A percentile compares a stretch with the other conserved stretches of the same genome.
Evolutionary conservation across 2,113 vertebrate species (phyloP).

Genomic region (Lophochroa leadbeateri): DNA sequence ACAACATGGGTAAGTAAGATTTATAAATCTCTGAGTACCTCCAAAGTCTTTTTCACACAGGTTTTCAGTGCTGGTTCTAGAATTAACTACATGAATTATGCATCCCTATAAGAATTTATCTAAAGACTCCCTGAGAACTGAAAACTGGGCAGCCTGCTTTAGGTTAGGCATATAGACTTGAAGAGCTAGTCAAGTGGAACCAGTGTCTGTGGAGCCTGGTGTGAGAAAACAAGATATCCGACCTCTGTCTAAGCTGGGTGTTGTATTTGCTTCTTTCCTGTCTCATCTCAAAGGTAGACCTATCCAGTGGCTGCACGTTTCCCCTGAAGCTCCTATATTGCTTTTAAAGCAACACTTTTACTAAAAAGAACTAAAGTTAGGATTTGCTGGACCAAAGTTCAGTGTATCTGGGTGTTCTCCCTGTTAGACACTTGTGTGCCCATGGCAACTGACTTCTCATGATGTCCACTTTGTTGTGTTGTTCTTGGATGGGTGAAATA

Average conservation of each 20-base stretch:
- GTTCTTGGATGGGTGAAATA: conserved; percentile 63
- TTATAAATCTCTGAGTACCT: background rate
- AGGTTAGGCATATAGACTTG: background rate
- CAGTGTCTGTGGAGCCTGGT: background rate
- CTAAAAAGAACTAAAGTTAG: background rate
- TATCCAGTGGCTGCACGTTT: background rate
- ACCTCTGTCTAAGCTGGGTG: background rate
- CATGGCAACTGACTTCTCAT: conserved; percentile 49
- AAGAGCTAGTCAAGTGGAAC: background rate
- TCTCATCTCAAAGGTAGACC: background rate
- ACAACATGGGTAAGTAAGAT: background rate
- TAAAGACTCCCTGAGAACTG: background rate
- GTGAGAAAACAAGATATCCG: background rate
- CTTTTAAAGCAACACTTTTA: background rate
- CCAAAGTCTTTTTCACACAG: background rate
- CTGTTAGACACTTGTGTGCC: background rate
- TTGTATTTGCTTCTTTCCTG: background rate
- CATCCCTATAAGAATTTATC: background rate
- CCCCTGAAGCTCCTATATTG: background rate
- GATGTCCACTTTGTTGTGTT: conserved; percentile 67
- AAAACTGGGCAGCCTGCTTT: background rate
- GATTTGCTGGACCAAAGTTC: background rate
- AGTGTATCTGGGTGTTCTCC: conserved; percentile 13
- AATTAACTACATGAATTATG: background rate
- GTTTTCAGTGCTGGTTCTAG: background rate